phyloP scores from a whole-genome alignment of 2,113 vertebrate genomes.

The Gadus macrocephalus region DNA sequence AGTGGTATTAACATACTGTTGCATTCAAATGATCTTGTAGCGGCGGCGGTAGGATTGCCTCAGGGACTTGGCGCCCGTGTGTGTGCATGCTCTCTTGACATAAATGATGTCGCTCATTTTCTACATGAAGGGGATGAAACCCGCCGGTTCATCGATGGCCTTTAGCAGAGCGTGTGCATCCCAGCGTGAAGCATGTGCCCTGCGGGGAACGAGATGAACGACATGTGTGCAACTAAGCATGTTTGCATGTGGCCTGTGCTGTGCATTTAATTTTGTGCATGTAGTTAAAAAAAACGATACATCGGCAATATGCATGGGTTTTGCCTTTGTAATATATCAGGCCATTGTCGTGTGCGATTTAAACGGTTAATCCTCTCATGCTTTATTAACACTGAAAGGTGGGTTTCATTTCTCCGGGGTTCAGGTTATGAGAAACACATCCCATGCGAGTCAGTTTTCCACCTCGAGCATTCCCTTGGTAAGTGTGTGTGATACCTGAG shows the following conservation, averaged over 20 bases:
- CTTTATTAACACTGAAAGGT: slow-evolving; percentile 11
- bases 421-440: slow-evolving; percentile 83
- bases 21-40: too few species aligned
- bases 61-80: neutral
- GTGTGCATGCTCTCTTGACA: too few species aligned
- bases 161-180: neutral
- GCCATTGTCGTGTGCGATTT: neutral
- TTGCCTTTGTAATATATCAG: neutral
- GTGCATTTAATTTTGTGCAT: neutral
- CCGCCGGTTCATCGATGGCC: neutral
- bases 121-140: neutral
- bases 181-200: neutral
- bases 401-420: slow-evolving; percentile 51
- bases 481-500: slow-evolving; percentile 48
- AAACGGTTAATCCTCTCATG: slow-evolving; percentile 5
- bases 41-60: neutral
- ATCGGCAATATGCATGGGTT: neutral
- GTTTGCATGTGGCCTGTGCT: neutral
- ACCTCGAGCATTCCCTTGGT: slow-evolving; percentile 77
- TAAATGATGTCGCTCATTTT: too few species aligned
- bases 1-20: too few species aligned
- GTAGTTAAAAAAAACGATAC: neutral
- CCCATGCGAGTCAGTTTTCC: slow-evolving; percentile 74
- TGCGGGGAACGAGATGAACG: neutral
- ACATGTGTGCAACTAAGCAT: neutral